A percentile compares a stretch with the other conserved stretches of the same genome.
These are phyloP conservation scores for Mugil cephalus DNA, from an alignment of 2,113 vertebrate genomes.

Conservation along the genomic window DNA sequence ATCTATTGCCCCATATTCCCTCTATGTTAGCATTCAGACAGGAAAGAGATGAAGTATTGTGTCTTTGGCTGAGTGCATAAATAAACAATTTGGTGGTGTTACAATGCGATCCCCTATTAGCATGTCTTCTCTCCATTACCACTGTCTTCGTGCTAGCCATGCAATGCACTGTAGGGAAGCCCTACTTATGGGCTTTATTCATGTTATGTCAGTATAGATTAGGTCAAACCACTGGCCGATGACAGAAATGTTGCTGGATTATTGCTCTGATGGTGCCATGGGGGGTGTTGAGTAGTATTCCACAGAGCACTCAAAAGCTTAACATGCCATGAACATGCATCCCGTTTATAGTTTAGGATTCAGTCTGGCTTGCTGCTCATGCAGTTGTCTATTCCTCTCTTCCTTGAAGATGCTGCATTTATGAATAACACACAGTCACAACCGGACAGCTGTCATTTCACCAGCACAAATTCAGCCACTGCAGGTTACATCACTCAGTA, in stretches of 20 bases:
- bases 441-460: constrained; percentile 15
- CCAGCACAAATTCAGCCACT: neutral
- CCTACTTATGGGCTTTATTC: constrained; percentile 46
- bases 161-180: neutral
- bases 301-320: constrained; percentile 64
- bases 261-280: constrained; percentile 48
- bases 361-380: neutral
- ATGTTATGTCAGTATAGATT: constrained; percentile 60
- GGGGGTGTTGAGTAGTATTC: neutral
- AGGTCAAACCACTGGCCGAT: constrained; percentile 48
- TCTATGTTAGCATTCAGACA: neutral
- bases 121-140: constrained; percentile 14
- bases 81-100: constrained; percentile 18
- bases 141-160: neutral
- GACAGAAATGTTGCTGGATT: constrained; percentile 59
- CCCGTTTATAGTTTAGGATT: constrained; percentile 27
- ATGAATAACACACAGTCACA: constrained; percentile 2
- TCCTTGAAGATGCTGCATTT: neutral
- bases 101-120: constrained; percentile 5
- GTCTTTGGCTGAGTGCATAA: neutral
- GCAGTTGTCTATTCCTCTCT: neutral
- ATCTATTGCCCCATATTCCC: neutral
- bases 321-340: constrained; percentile 51
- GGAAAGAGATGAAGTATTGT: neutral
- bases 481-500: constrained; percentile 18